Percentiles rank a stretch among this genome's conserved stretches.
Conservation (phyloP, 2,888 invertebrate genomes). For the Ephialtes manifestator region DNA sequence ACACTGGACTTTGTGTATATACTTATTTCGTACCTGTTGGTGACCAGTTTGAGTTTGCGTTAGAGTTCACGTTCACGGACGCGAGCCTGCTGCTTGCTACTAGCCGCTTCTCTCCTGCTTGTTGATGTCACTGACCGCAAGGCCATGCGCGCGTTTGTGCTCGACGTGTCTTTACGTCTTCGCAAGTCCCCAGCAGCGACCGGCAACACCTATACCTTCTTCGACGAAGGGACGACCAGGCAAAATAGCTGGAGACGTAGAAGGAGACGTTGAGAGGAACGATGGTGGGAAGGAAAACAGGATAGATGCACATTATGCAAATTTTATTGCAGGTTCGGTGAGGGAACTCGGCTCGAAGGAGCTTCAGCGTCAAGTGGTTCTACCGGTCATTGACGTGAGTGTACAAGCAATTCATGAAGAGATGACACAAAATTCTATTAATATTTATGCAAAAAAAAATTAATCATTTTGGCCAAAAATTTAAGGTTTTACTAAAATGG, state of each 20-base stretch:
- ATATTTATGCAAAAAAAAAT: no score
- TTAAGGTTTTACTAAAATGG: no score
- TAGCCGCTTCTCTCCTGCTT: conserved; percentile 51
- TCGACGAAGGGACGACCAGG: background rate
- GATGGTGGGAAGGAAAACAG: conserved; percentile 56
- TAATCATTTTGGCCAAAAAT: no score
- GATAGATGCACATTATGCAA: conserved; percentile 68
- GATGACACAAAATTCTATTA: background rate
- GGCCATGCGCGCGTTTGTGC: conserved; percentile 70
- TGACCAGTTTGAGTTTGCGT: conserved; percentile 83
- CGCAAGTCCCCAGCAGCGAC: background rate
- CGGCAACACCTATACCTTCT: background rate
- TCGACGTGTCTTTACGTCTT: conserved; percentile 41
- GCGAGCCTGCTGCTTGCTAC: conserved; percentile 49
- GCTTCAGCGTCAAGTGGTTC: background rate
- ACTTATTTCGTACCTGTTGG: conserved; percentile 52
- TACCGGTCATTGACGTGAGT: conserved; percentile 14
- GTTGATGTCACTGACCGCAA: conserved; percentile 83
- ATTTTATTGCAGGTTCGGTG: conserved; percentile 52
- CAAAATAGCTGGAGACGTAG: background rate
- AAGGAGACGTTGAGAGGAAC: conserved; percentile 4
- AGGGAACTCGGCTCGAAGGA: conserved; percentile 9
- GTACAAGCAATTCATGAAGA: background rate
- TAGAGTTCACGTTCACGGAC: conserved; percentile 83
- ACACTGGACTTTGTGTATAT: conserved; percentile 25